Percentiles rank a stretch among this genome's conserved stretches.
phyloP scores from a whole-genome alignment of 2,797 vertebrate genomes.

The Echeneis naucrates region DNA sequence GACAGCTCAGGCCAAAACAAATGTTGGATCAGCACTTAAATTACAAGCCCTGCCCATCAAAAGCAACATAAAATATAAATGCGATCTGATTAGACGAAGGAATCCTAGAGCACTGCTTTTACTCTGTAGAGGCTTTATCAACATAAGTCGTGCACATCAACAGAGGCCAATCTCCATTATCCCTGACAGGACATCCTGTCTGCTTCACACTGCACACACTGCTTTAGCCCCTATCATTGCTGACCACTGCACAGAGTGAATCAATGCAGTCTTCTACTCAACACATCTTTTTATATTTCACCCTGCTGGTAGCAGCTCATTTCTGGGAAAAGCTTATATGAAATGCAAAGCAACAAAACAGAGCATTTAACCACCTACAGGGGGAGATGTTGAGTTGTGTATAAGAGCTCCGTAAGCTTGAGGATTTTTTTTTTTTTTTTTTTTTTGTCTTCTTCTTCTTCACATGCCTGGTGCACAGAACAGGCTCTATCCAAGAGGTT shows the following conservation, averaged over 20 bases:
- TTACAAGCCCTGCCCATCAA: slow-evolving; percentile 10
- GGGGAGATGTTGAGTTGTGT: slow-evolving; percentile 58
- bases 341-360: slow-evolving; percentile 8
- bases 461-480: slow-evolving; percentile 31
- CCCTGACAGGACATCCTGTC: slow-evolving; percentile 65
- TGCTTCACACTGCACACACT: slow-evolving; percentile 34
- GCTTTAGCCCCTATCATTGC: slow-evolving; percentile 39
- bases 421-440: not conserved
- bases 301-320: slow-evolving; percentile 17
- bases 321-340: slow-evolving; percentile 20
- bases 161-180: slow-evolving; percentile 47
- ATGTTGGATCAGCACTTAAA: slow-evolving; percentile 20
- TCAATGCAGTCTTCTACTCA: slow-evolving; percentile 51
- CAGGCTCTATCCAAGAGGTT: slow-evolving; percentile 49
- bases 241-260: slow-evolving; percentile 50
- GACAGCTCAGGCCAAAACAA: slow-evolving; percentile 15
- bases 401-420: slow-evolving; percentile 2
- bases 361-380: slow-evolving; percentile 52
- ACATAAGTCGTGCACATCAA: slow-evolving; percentile 27
- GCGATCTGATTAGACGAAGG: slow-evolving; percentile 28
- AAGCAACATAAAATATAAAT: slow-evolving; percentile 28
- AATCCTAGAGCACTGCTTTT: slow-evolving; percentile 4
- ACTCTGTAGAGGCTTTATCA: slow-evolving; percentile 23
- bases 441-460: no score
- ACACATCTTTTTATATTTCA: slow-evolving; percentile 49